These are phyloP conservation scores for Clarias platycephalus DNA, from an alignment of 2,797 vertebrate species.

Conservation along the genomic window DNA sequence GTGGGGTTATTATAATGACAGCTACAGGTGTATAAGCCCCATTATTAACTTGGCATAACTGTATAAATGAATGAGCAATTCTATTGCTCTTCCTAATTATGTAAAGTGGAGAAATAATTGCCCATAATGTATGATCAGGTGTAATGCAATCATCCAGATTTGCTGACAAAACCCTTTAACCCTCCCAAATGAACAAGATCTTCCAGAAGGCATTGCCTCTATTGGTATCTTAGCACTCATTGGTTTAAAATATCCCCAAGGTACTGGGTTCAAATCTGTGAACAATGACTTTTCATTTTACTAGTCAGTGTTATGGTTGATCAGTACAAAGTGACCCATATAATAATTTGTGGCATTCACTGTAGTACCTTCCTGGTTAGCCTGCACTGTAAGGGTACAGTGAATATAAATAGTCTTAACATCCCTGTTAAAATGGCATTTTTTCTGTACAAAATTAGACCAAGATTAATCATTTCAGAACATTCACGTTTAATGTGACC, in stretches of 20 bases:
- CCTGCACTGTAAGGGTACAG: background rate
- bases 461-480: too few relatives aligned
- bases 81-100: background rate
- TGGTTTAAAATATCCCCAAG: background rate
- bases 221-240: background rate
- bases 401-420: background rate
- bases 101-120: background rate
- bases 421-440: too few relatives aligned
- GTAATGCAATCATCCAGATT: background rate
- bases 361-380: background rate
- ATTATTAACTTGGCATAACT: background rate
- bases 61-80: background rate
- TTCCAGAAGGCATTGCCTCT: background rate
- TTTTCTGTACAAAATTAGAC: too few relatives aligned
- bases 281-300: background rate
- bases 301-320: too few relatives aligned
- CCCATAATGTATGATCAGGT: background rate
- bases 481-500: too few relatives aligned
- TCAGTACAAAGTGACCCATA: background rate
- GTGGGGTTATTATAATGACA: background rate
- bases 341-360: background rate
- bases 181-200: background rate
- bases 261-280: background rate
- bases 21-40: background rate
- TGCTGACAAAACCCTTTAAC: background rate